Evolutionary conservation across 2,888 invertebrate species (phyloP), one percentile per base, ranked within the genome.

Genomic region (Lapara coniferarum): DNA sequence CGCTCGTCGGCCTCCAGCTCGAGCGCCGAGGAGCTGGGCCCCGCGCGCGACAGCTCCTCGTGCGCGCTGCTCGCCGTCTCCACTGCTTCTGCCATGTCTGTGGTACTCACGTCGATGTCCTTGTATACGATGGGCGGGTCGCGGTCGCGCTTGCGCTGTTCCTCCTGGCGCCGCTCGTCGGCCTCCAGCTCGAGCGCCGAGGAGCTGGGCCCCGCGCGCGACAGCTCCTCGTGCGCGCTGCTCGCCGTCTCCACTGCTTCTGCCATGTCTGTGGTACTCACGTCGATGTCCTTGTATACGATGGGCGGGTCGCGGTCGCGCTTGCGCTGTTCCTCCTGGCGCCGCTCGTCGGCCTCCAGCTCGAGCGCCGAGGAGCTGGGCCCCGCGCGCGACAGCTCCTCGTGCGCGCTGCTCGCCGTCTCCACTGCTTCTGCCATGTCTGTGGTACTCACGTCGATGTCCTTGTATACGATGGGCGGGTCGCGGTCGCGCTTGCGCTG

Each of bases 101-200:
- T 49, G 14, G 49, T 70, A 94, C 95, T 95, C 85, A 97, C 96
- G 84, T 97, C 96, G 75, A 97, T 91, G 83, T 96, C 96, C 78
- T 94, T 95, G 89, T 95, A 97, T 55, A 97, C 96, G 80, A 98
- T 96, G 57, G 98, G 97, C 67, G 97, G 97, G 85, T 97, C 97
- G 69, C 96, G 94, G 71, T 94, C 94, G 79, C 95, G 95, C 88
- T 96, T 96, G 80, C 95, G 95, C 84, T 95, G 96, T 85, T 97
- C 97, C 72, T 95, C 95, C 75, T 95, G 95, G 66, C 94, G 93
- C 70, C 95, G 93, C 85, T 96, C 96, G 76, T 96, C 96, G 56
- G 95, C 95, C 59, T 94, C 94, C 69, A 79, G 75, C 74, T 74
- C 88, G 78, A 74, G 84, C 75, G 79, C 79, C 81, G 73, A 78